Conservation (phyloP, 2,888 invertebrate species). For the Trichacis sp. region DNA sequence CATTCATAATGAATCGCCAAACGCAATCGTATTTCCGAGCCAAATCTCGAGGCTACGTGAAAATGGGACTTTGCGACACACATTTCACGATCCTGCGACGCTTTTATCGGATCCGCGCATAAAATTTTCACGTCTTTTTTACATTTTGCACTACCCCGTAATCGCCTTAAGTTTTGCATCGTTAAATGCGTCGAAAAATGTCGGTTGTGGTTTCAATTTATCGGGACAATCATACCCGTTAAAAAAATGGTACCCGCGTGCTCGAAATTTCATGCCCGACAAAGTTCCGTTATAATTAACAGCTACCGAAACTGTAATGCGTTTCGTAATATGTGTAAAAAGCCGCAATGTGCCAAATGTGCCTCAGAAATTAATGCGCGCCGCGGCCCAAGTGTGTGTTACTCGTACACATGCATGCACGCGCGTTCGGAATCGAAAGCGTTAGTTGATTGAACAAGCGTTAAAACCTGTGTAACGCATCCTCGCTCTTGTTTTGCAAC, state of each 20-base stretch:
- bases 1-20: constrained; percentile 29
- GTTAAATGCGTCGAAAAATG: background rate
- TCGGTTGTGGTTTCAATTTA: no score
- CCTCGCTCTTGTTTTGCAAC: background rate
- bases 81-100: background rate
- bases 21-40: constrained; percentile 21
- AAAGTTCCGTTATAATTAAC: no score
- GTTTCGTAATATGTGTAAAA: constrained; percentile 14
- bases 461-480: background rate
- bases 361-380: constrained; percentile 9
- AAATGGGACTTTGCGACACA: background rate
- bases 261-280: no score
- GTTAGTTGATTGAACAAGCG: constrained; percentile 13
- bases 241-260: no score
- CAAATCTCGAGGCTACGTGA: constrained; percentile 13
- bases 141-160: background rate
- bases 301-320: constrained; percentile 2
- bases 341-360: constrained; percentile 9
- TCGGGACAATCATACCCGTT: no score
- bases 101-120: background rate
- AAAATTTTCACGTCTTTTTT: background rate
- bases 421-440: constrained; percentile 8
- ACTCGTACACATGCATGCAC: background rate
- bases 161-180: background rate
- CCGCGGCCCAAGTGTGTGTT: background rate